Conservation (phyloP, 2,113 vertebrate genomes). For the Nyctibius bracteatus region DNA sequence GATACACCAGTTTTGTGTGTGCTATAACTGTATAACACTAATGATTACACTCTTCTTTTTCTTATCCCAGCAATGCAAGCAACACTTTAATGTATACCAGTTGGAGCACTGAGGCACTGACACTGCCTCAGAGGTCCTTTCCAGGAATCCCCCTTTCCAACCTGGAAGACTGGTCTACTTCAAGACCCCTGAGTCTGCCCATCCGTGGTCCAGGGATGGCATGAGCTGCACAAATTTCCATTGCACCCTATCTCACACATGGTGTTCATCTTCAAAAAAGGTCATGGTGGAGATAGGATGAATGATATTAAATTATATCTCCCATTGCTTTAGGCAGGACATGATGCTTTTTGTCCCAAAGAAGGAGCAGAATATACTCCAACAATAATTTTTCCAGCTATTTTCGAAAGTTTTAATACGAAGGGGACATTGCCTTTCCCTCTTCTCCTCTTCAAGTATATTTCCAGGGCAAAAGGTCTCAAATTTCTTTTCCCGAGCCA, state of each 20-base stretch:
- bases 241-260: background rate
- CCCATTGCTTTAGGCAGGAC: background rate
- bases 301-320: background rate
- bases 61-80: background rate
- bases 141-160: background rate
- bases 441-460: background rate
- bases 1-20: background rate
- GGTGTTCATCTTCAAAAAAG: background rate
- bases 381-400: background rate
- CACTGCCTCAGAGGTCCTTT: background rate
- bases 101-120: background rate
- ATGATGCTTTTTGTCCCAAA: rapidly evolving
- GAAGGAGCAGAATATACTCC: background rate
- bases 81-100: background rate
- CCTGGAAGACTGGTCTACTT: background rate
- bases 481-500: background rate
- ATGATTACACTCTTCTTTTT: background rate
- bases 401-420: background rate
- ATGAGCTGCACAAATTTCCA: background rate
- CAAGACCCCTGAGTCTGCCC: background rate
- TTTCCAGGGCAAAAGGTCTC: background rate
- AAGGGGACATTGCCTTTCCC: background rate
- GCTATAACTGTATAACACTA: background rate
- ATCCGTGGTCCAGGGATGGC: rapidly evolving
- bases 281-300: background rate